A percentile compares a stretch with the other conserved stretches of the same genome.
Evolutionary conservation across 2,888 invertebrate genomes (phyloP).

Genomic region (Hecatera dysodea): DNA sequence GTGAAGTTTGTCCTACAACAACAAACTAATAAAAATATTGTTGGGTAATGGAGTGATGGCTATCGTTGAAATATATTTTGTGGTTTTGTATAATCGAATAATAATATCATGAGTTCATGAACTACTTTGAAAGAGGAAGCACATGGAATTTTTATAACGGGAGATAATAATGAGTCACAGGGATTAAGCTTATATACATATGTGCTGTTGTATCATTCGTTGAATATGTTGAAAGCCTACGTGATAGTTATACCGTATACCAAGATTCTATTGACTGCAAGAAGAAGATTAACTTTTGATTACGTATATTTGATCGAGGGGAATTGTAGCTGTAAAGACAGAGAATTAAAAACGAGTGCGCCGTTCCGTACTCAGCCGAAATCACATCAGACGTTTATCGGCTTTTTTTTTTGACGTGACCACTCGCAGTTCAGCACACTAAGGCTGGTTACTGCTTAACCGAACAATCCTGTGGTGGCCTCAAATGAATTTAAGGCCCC

Average conservation of each 20-base stretch:
- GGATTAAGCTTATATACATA: too few relatives aligned
- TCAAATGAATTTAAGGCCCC: too few relatives aligned
- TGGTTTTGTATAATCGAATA: slow-evolving; percentile 1
- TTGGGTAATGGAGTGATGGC: too few relatives aligned
- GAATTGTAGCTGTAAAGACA: not conserved
- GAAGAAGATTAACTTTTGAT: not conserved
- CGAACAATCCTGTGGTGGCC: too few relatives aligned
- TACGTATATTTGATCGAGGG: not conserved
- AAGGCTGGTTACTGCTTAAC: too few relatives aligned
- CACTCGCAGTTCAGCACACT: too few relatives aligned
- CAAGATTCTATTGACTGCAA: not conserved
- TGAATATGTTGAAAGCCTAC: not conserved
- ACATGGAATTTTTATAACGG: not conserved
- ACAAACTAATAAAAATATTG: slow-evolving; percentile 6
- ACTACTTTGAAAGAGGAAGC: not conserved
- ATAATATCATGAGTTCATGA: not conserved
- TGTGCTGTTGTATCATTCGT: not conserved
- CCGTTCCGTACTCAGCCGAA: not conserved
- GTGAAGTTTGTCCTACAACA: slow-evolving; percentile 4
- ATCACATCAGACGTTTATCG: not conserved
- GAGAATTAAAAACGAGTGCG: too few relatives aligned
- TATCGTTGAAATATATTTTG: not conserved
- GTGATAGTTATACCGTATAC: not conserved
- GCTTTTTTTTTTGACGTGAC: too few relatives aligned
- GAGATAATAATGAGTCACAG: not conserved